phyloP scores from a whole-genome alignment of 1,140 invertebrate genomes.

The Camponotus vicinus region DNA sequence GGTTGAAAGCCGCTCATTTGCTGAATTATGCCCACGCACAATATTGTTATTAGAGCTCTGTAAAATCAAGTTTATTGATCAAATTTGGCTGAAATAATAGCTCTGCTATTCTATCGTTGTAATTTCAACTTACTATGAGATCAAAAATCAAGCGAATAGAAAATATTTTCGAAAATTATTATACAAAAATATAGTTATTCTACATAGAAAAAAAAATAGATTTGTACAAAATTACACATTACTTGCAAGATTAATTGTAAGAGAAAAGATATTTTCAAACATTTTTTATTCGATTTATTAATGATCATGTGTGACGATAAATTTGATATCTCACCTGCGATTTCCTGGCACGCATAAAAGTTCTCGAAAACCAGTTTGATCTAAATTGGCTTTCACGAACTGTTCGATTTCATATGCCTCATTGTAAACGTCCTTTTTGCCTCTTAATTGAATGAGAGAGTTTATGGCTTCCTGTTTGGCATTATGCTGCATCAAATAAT shows the following conservation, averaged over 20 bases:
- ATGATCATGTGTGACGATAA: not conserved
- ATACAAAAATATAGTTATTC: no score
- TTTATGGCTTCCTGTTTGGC: slow-evolving; percentile 87
- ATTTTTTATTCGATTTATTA: no score
- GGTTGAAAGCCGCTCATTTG: slow-evolving; percentile 91
- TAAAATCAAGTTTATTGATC: slow-evolving; percentile 7
- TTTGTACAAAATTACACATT: no score
- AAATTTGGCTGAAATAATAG: not conserved
- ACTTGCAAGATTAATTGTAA: no score
- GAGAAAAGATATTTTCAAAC: no score
- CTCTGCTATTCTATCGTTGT: not conserved
- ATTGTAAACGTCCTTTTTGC: slow-evolving; percentile 86
- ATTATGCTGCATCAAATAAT: slow-evolving; percentile 88
- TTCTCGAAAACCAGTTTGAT: slow-evolving; percentile 86
- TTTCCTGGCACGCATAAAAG: slow-evolving; percentile 87
- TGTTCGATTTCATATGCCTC: slow-evolving; percentile 88
- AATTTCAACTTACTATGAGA: no score
- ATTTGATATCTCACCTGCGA: slow-evolving; percentile 79
- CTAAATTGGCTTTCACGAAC: slow-evolving; percentile 86
- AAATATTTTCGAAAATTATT: no score
- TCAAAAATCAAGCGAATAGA: no score
- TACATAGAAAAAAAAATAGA: no score
- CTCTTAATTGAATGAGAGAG: slow-evolving; percentile 87
- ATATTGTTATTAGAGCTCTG: slow-evolving; percentile 87
- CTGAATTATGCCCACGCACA: slow-evolving; percentile 89